Evolutionary conservation across 2,888 invertebrate species (phyloP).

Genomic region (Polydrusus cervinus): DNA sequence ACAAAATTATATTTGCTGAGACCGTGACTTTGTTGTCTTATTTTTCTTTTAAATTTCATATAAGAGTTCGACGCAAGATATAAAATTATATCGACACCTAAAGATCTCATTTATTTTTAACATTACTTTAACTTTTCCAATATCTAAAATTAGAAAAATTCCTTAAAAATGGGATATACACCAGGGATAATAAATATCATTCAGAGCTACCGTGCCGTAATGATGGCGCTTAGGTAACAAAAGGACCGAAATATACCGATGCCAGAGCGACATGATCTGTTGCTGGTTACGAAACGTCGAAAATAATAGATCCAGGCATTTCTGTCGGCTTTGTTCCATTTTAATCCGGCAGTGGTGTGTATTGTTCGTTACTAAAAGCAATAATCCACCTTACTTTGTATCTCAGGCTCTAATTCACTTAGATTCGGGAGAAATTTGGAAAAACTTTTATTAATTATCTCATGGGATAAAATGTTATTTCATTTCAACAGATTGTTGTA

Average conservation of each 20-base stretch:
- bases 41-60: too few species aligned
- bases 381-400: conserved; percentile 30
- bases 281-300: conserved; percentile 42
- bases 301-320: conserved; percentile 59
- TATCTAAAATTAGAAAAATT: conserved; percentile 30
- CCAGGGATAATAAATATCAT: conserved; percentile 33
- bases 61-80: too few species aligned
- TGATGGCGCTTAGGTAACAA: conserved; percentile 34
- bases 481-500: background rate
- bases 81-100: too few species aligned
- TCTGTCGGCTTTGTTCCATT: conserved; percentile 59
- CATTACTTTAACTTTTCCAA: conserved; percentile 1
- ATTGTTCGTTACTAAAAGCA: conserved; percentile 45
- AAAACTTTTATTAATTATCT: conserved; percentile 13
- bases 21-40: too few species aligned
- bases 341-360: conserved; percentile 57
- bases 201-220: conserved; percentile 21
- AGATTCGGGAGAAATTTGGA: background rate
- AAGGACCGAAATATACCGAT: conserved; percentile 41
- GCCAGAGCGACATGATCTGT: conserved; percentile 35
- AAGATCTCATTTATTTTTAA: too few species aligned
- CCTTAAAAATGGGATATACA: conserved; percentile 15
- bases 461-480: background rate
- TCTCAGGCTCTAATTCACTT: conserved; percentile 21
- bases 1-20: too few species aligned